phyloP scores from a whole-genome alignment of 1,140 invertebrate species.

The Sitobion miscanthi region DNA sequence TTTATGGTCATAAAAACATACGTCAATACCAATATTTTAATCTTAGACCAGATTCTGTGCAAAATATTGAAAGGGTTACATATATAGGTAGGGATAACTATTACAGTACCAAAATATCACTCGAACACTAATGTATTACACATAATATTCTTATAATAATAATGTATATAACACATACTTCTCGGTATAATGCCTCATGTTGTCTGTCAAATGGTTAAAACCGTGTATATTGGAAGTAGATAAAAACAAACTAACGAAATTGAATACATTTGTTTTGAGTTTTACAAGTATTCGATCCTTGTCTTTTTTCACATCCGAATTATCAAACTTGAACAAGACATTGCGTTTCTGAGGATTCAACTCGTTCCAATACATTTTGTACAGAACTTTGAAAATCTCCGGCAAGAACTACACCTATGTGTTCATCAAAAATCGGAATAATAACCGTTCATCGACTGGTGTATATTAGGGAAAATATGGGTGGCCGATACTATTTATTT shows the following conservation, averaged over 20 bases:
- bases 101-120: background rate
- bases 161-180: background rate
- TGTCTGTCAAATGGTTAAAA: constrained; percentile 26
- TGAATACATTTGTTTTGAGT: background rate
- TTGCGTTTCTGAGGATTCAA: constrained; percentile 9
- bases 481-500: background rate
- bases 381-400: background rate
- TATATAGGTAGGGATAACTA: background rate
- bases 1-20: too few relatives aligned
- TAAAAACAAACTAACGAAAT: constrained; percentile 44
- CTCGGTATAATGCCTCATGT: constrained; percentile 40
- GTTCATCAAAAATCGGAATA: background rate
- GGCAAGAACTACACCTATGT: background rate
- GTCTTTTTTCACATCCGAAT: background rate
- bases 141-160: background rate
- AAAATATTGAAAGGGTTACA: background rate
- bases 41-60: background rate
- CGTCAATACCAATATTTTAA: background rate
- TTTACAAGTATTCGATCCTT: background rate
- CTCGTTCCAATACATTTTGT: constrained; percentile 47
- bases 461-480: background rate
- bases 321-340: constrained; percentile 16
- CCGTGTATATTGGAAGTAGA: constrained; percentile 52
- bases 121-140: background rate
- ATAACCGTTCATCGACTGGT: background rate